These are phyloP conservation scores for Lithobates pipiens DNA, from an alignment of 2,797 vertebrate species.

Conservation along the genomic window DNA sequence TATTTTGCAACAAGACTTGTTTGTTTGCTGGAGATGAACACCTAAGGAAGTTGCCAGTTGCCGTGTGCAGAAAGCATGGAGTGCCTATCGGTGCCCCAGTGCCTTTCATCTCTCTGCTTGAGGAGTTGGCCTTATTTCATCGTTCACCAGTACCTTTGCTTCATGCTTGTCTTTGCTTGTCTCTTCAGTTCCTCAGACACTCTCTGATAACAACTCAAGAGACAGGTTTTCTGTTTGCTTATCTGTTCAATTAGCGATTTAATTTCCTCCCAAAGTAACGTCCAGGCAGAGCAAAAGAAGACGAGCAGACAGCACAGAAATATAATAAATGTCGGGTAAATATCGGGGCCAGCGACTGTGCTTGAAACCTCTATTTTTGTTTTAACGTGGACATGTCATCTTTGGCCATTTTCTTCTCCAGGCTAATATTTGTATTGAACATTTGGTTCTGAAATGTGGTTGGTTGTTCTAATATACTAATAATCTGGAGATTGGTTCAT, in stretches of 20 bases:
- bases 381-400: no score
- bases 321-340: background rate
- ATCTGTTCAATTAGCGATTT: slow-evolving; percentile 28
- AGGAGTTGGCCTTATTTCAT: no score
- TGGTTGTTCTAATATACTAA: no score
- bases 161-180: slow-evolving; percentile 1
- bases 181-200: slow-evolving; percentile 3
- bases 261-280: background rate
- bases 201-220: slow-evolving; percentile 13
- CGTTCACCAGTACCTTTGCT: background rate
- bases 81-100: background rate
- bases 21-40: no score
- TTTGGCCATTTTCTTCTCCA: no score
- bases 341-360: background rate
- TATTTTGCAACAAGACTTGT: no score
- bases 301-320: background rate
- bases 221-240: slow-evolving; percentile 24
- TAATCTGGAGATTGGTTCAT: no score
- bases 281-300: background rate
- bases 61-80: no score
- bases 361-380: no score
- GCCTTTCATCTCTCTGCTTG: background rate
- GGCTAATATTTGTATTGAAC: no score
- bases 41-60: no score
- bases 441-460: no score